These are phyloP conservation scores for Calephelis nemesis DNA, from an alignment of 1,140 invertebrate genomes.

Conservation along the genomic window DNA sequence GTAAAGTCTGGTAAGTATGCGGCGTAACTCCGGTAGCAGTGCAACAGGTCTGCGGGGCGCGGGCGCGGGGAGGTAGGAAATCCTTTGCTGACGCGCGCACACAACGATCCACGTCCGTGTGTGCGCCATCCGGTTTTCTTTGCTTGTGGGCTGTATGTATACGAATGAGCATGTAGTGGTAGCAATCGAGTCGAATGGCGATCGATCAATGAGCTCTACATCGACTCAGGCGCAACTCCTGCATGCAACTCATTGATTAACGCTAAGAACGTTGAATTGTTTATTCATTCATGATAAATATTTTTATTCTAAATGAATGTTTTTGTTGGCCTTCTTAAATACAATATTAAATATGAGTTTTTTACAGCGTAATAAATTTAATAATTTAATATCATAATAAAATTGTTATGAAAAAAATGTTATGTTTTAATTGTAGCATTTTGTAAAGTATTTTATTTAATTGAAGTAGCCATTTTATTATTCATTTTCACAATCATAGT, in stretches of 20 bases:
- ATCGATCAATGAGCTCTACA: slow-evolving; percentile 78
- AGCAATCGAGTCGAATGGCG: slow-evolving; percentile 51
- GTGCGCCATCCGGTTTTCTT: slow-evolving; percentile 70
- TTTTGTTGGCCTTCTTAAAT: slow-evolving; percentile 45
- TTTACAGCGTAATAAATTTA: too few species aligned
- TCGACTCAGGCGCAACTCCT: slow-evolving; percentile 59
- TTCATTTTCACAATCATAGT: too few species aligned
- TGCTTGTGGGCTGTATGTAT: slow-evolving; percentile 51
- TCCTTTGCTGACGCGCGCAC: slow-evolving; percentile 64
- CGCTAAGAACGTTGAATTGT: slow-evolving; percentile 77
- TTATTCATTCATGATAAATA: slow-evolving; percentile 78
- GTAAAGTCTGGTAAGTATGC: slow-evolving; percentile 80
- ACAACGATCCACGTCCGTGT: slow-evolving; percentile 41
- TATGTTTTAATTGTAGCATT: too few species aligned
- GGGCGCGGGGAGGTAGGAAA: slow-evolving; percentile 72
- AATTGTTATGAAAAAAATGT: too few species aligned
- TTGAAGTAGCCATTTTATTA: too few species aligned
- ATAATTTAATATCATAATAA: too few species aligned
- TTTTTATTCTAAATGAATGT: slow-evolving; percentile 69
- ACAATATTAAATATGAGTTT: neutral
- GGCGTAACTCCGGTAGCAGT: slow-evolving; percentile 76
- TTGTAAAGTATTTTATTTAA: too few species aligned
- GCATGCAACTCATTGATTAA: slow-evolving; percentile 78
- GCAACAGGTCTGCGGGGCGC: slow-evolving; percentile 66
- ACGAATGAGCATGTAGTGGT: slow-evolving; percentile 46